phyloP scores from a whole-genome alignment of 2,113 vertebrate species.

The Chloropsis hardwickii region DNA sequence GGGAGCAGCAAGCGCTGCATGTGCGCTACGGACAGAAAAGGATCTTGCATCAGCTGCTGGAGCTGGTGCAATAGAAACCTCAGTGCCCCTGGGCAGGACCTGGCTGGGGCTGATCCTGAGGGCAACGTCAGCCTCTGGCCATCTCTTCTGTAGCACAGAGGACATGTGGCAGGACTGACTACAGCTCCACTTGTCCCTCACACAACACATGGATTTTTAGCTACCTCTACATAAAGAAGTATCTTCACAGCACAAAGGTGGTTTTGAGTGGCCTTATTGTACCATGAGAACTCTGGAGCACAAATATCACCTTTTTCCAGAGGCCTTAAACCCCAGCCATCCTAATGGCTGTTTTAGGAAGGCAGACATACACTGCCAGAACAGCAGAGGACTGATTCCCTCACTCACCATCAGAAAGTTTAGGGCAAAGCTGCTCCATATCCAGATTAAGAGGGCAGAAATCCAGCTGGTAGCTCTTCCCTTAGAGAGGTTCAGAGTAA shows the following conservation, averaged over 20 bases:
- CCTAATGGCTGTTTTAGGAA: not conserved
- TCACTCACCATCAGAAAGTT: not conserved
- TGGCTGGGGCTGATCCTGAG: not conserved
- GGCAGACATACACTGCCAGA: not conserved
- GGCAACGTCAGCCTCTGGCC: not conserved
- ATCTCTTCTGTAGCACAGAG: not conserved
- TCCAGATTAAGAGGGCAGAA: not conserved
- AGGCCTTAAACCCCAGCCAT: not conserved
- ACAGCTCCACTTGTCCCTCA: rapidly evolving
- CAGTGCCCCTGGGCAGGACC: not conserved
- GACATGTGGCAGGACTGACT: not conserved
- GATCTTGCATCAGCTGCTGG: constrained; percentile 81
- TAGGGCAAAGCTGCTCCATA: not conserved
- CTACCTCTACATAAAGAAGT: not conserved
- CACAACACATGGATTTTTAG: not conserved
- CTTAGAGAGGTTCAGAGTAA: not conserved
- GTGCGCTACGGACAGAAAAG: constrained; percentile 88
- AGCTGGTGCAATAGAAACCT: constrained; percentile 62
- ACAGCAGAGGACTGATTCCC: not conserved
- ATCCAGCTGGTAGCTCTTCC: not conserved
- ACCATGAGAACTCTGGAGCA: not conserved
- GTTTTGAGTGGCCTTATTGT: not conserved
- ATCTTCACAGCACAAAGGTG: not conserved
- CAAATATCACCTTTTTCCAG: not conserved
- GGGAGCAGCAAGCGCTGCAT: constrained; percentile 83